phyloP scores from a whole-genome alignment of 2,113 vertebrate species.

The Procavia capensis region DNA sequence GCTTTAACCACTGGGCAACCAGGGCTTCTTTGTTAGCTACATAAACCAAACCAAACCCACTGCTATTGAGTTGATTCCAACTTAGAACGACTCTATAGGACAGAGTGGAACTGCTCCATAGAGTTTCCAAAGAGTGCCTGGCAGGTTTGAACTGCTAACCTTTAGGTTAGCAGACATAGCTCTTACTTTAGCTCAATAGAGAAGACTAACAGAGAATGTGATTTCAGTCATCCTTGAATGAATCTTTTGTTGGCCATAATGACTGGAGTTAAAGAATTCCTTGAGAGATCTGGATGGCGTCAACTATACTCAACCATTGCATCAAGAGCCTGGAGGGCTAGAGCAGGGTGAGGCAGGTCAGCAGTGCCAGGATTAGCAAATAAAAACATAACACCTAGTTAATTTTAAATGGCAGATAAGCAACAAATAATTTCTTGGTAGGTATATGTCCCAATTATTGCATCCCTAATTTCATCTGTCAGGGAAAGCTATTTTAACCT shows the following conservation, averaged over 20 bases:
- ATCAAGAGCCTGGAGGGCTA: not conserved
- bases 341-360: not conserved
- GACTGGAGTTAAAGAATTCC: constrained; percentile 5
- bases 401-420: constrained; percentile 28
- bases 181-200: too few relatives aligned
- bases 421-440: not conserved
- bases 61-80: too few relatives aligned
- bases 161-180: too few relatives aligned
- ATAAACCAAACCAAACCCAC: too few relatives aligned
- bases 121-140: too few relatives aligned
- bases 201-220: not conserved
- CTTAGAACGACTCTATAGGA: too few relatives aligned
- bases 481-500: not conserved
- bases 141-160: too few relatives aligned
- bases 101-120: too few relatives aligned
- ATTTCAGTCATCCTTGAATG: not conserved
- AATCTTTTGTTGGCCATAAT: not conserved
- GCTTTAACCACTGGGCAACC: too few relatives aligned
- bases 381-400: not conserved
- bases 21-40: not conserved
- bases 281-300: not conserved
- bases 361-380: not conserved
- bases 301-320: not conserved
- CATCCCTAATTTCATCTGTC: not conserved
- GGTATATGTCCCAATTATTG: not conserved